Conservation (phyloP, 2,113 vertebrate species). For the Romanogobio albipinnatus region DNA sequence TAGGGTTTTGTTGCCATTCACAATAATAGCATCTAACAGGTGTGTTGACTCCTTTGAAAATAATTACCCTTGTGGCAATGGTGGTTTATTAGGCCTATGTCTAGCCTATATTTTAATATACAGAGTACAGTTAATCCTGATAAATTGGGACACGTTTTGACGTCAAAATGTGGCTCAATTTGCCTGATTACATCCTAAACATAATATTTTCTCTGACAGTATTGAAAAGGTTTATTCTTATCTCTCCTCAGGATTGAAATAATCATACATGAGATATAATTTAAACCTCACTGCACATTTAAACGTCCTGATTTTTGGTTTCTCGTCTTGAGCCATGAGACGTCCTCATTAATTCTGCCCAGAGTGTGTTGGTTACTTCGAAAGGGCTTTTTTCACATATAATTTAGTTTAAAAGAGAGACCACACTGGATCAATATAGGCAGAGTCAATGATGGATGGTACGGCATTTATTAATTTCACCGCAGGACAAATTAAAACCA, state of each 20-base stretch:
- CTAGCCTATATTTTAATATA: background rate
- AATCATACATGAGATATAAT: background rate
- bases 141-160: background rate
- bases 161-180: background rate
- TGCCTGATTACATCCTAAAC: background rate
- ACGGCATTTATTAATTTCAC: slow-evolving; percentile 78
- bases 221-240: background rate
- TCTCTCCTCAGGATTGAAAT: background rate
- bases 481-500: slow-evolving; percentile 73
- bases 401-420: slow-evolving; percentile 78
- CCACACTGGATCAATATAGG: slow-evolving; percentile 73
- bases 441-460: slow-evolving; percentile 79
- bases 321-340: background rate
- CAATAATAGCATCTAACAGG: slow-evolving; percentile 4
- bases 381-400: slow-evolving; percentile 63
- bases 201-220: background rate
- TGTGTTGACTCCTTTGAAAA: background rate
- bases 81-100: background rate
- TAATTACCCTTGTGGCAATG: no score
- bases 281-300: background rate
- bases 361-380: slow-evolving; percentile 16
- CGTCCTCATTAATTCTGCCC: slow-evolving; percentile 14
- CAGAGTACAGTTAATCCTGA: background rate
- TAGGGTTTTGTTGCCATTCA: slow-evolving; percentile 2
- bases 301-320: background rate